Conservation (phyloP, 2,888 invertebrate genomes). For the Coremacera marginata region DNA sequence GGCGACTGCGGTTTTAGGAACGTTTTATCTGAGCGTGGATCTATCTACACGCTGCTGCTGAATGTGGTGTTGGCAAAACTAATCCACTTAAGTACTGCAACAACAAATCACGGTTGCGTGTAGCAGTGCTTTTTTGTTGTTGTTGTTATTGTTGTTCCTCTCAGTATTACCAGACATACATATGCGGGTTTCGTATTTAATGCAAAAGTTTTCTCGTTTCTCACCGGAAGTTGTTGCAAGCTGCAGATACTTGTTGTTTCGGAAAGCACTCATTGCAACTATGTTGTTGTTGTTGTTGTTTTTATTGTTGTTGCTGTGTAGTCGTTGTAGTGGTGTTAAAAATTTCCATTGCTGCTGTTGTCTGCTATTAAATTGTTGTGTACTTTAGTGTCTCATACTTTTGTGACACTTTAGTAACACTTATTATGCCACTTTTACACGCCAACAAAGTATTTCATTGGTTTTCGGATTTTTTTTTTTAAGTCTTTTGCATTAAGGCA, state of each 20-base stretch:
- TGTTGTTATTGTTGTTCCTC: background rate
- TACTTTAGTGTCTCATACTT: too few species aligned
- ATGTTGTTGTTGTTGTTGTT: background rate
- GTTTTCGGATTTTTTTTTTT: too few species aligned
- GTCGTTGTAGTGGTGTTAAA: too few species aligned
- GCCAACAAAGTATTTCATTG: too few species aligned
- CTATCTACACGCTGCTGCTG: background rate
- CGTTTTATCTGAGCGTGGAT: background rate
- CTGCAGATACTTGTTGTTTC: constrained; percentile 8
- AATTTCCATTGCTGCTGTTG: too few species aligned
- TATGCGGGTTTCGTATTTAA: background rate
- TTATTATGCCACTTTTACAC: too few species aligned
- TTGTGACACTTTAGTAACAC: too few species aligned
- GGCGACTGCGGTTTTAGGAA: background rate
- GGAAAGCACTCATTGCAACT: too few species aligned
- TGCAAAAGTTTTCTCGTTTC: constrained; percentile 15
- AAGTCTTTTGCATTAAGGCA: too few species aligned
- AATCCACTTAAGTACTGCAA: constrained; percentile 5
- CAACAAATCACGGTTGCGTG: background rate
- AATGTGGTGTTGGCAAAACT: background rate
- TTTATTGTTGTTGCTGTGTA: background rate
- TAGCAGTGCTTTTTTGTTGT: background rate
- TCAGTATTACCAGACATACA: background rate
- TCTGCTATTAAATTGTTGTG: too few species aligned
- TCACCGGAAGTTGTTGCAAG: constrained; percentile 2